Evolutionary conservation across 2,113 vertebrate species (phyloP), one percentile per base, ranked within the genome.

Genomic region (Pollachius pollachius): DNA sequence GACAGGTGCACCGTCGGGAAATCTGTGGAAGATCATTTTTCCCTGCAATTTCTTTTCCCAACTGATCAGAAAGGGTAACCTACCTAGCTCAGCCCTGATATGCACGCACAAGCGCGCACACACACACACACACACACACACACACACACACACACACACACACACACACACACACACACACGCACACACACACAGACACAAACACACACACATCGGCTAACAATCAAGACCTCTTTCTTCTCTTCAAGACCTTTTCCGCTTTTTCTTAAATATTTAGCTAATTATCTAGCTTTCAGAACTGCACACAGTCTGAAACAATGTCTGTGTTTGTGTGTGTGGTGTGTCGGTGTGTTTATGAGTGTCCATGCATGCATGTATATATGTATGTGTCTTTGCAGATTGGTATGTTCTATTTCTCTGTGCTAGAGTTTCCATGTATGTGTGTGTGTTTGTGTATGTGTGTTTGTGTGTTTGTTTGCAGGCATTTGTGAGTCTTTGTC

Each of bases 1-100:
- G 52, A 70, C 82, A 88, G 90, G 89, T 91, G 86, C 21, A 64
- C 74, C 71, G 60, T 67, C 34, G 68, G 6, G 74, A 16, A 16
- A 54, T 54, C 52, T 54, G 52, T 34, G 3, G 30, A 34, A 54
- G 12, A 13, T 54, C 3, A 54, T 54, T 16, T 57, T 13, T 57
- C 54, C n/a, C 54, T 57, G 54, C 3, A 16, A 13, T 61, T 61
- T 23, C 0, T 23, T 52, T 18, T 56, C 13, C 54, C 2, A 4
- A 57, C 72, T 48, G 41, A 7, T 74, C 81, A 64, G 12, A 34
- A 17, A n/a, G 54, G 54, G 15, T 57, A 57, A 6, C 3, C 54
- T n/a, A n/a, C 15, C 54, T 17, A 57, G 54, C 54, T 48, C 41
- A 13, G 41, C 11, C 41, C 41, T 9, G 41, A 13, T 12, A 9